Evolutionary conservation across 2,797 vertebrate species (phyloP).

Genomic region (Staurois parvus): DNA sequence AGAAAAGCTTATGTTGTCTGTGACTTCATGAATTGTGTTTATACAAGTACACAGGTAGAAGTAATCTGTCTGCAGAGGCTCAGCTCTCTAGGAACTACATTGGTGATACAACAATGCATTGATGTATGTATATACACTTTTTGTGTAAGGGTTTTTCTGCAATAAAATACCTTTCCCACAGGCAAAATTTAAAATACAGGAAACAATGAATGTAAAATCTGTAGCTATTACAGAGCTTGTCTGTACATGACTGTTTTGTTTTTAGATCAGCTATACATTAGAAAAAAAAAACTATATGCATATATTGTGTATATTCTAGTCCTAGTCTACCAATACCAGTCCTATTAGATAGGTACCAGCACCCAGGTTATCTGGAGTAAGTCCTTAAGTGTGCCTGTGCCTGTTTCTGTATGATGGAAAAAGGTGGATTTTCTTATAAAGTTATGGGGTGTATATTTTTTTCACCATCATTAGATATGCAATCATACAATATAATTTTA

Average conservation of each 20-base stretch:
- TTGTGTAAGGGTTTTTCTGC: neutral
- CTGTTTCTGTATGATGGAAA: no score
- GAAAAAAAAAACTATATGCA: no score
- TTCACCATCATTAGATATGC: no score
- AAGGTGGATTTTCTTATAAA: no score
- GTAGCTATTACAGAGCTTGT: conserved; percentile 81
- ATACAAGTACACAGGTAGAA: conserved; percentile 81
- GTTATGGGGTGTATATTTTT: no score
- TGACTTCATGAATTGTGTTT: conserved; percentile 78
- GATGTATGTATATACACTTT: conserved; percentile 77
- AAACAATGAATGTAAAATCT: conserved; percentile 77
- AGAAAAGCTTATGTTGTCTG: conserved; percentile 80
- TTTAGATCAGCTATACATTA: conserved; percentile 36
- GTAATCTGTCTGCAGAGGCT: conserved; percentile 79
- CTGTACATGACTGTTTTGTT: conserved; percentile 81
- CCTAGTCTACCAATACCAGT: no score
- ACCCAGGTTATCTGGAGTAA: no score
- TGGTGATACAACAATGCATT: conserved; percentile 77
- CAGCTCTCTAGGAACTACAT: conserved; percentile 74
- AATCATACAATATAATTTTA: no score
- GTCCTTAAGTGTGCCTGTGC: no score
- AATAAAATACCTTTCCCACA: conserved; percentile 77
- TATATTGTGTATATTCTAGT: no score
- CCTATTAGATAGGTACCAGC: no score
- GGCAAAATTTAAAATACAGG: conserved; percentile 78